Percentiles rank a stretch among this genome's conserved stretches.
Evolutionary conservation across 1,140 invertebrate genomes (phyloP).

Genomic region (Oedothorax gibbosus): DNA sequence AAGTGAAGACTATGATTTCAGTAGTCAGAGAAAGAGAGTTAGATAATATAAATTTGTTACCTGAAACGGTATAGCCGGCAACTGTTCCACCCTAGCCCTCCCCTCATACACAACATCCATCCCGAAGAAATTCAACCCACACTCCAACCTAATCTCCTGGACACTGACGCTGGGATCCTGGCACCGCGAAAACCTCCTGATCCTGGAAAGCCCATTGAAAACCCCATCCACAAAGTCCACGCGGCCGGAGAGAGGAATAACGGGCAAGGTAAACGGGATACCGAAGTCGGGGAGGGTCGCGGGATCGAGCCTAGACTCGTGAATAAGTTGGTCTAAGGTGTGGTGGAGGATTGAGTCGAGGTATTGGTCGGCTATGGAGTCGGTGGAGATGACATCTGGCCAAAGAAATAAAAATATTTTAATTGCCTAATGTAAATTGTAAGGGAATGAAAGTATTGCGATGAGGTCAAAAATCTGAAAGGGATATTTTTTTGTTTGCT

Average conservation of each 20-base stretch:
- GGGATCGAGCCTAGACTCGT: constrained; percentile 14
- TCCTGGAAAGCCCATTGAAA: constrained; percentile 29
- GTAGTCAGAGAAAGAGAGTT: no score
- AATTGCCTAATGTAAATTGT: no score
- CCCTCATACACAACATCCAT: constrained; percentile 41
- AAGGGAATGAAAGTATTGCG: no score
- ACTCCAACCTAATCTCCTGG: constrained; percentile 24
- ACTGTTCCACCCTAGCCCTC: constrained; percentile 10
- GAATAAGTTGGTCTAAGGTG: constrained; percentile 13
- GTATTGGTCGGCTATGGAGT: constrained; percentile 20
- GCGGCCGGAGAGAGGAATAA: constrained; percentile 12
- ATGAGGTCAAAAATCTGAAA: no score
- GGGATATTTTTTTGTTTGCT: no score
- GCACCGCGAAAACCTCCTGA: constrained; percentile 6
- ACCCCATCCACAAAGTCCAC: constrained; percentile 21
- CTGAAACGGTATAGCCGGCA: constrained; percentile 33
- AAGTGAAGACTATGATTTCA: no score
- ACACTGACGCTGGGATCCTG: constrained; percentile 16
- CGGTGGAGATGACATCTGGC: no score
- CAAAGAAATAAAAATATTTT: no score
- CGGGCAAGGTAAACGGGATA: constrained; percentile 24
- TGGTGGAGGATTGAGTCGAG: constrained; percentile 18
- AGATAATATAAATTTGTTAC: no score
- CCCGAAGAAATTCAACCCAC: constrained; percentile 34
- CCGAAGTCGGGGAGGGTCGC: constrained; percentile 37